Evolutionary conservation across 2,888 invertebrate genomes (phyloP).

Genomic region (Prosopocoilus inquinatus): DNA sequence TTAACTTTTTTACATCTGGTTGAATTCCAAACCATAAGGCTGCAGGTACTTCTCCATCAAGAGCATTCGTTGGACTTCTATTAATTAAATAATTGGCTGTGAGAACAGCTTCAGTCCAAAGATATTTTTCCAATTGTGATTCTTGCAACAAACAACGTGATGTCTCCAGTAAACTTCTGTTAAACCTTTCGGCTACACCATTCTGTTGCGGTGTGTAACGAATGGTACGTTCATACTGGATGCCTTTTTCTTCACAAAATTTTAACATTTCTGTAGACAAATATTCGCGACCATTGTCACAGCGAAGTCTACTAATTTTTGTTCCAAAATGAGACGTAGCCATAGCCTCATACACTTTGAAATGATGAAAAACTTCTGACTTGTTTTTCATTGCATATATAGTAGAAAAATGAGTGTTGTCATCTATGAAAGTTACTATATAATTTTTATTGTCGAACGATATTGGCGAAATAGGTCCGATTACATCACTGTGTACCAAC

Average conservation of each 20-base stretch:
- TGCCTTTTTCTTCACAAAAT: slow-evolving; percentile 18
- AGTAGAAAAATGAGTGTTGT: neutral
- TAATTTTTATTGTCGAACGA: neutral
- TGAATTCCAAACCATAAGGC: slow-evolving; percentile 1
- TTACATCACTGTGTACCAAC: neutral
- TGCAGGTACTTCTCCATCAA: slow-evolving; percentile 19
- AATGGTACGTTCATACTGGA: slow-evolving; percentile 21
- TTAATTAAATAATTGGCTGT: slow-evolving; percentile 30
- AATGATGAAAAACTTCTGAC: neutral
- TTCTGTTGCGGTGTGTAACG: slow-evolving; percentile 28
- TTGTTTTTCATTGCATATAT: neutral
- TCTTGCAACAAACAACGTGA: slow-evolving; percentile 25
- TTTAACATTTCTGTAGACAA: slow-evolving; percentile 17
- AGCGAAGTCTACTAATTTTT: slow-evolving; percentile 11
- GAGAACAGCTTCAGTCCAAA: slow-evolving; percentile 29
- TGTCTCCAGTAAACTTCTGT: slow-evolving; percentile 27
- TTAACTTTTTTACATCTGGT: neutral
- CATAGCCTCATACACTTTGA: neutral
- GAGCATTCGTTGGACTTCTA: slow-evolving; percentile 24
- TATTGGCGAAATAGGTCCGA: neutral
- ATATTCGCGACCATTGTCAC: slow-evolving; percentile 28
- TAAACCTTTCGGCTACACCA: slow-evolving; percentile 27
- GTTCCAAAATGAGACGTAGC: slow-evolving; percentile 8
- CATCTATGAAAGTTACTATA: neutral
- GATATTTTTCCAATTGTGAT: slow-evolving; percentile 24